Evolutionary conservation across 2,113 vertebrate species (phyloP), one percentile per base, ranked within the genome.

Genomic region (Lepisosteus oculatus): DNA sequence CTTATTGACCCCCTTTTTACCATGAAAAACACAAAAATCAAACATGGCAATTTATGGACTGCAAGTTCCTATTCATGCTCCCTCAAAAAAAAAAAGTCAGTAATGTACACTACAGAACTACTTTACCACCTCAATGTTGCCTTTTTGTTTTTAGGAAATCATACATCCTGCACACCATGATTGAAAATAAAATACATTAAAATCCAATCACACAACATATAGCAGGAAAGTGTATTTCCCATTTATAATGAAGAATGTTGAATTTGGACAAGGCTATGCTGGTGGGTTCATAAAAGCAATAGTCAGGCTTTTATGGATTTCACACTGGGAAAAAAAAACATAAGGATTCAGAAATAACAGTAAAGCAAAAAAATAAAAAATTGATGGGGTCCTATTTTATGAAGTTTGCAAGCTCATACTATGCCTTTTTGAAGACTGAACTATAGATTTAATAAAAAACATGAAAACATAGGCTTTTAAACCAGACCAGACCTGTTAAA

Each of bases 21-120:
- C 43, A 57, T 15, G 45, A 45, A 62, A 66, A 51, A 55, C 65
- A 73, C 29, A 54, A 17, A 72, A 67, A 68, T 8, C 65, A 62
- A 68, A 62, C 13, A 12, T 62, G 65, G 56, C 7, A 68, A 67
- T 65, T 65, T 56, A 13, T 43, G 54, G 41, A 70, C 43, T 3
- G 55, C 55, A 67, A 67, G 15, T 43, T 66, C 64, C 43, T 15
- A 51, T 56, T 14, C 56, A 9, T 51, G 54, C 11, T 62, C 63
- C 8, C 43, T 45, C 42, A 67, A 44, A 45, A 11, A n/a, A 29
- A 29, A 51, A 41, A 47, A 44, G 54, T 59, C 42, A 66, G 59
- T 2, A 44, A 43, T n/a, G 41, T 55, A 59, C 43, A 11, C 1
- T 8, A 29, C 29, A 72, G 65, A 71, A n/a, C 14, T 44, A 3